A percentile compares a stretch with the other conserved stretches of the same genome.
Evolutionary conservation across 1,140 invertebrate species (phyloP).

Genomic region (Liolophura sinensis): DNA sequence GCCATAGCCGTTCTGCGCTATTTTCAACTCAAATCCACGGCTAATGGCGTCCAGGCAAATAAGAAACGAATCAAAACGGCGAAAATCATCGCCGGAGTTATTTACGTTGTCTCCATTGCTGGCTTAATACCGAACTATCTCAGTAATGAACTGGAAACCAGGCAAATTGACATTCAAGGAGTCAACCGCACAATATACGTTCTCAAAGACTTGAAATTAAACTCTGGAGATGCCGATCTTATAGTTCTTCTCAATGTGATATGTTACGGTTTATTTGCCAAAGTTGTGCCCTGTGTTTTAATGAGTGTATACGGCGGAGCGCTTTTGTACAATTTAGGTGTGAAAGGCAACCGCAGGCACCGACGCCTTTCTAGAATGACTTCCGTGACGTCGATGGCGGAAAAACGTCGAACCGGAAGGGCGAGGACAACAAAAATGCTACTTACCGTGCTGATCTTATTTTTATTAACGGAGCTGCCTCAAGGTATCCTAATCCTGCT

Average conservation of each 20-base stretch:
- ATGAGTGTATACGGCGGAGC: constrained; percentile 58
- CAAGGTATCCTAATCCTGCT: constrained; percentile 61
- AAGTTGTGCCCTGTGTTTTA: constrained; percentile 59
- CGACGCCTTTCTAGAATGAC: constrained; percentile 34
- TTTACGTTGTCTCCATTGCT: constrained; percentile 73
- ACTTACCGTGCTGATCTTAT: constrained; percentile 81
- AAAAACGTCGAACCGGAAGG: constrained; percentile 63
- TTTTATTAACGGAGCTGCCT: constrained; percentile 85
- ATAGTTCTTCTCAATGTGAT: constrained; percentile 43
- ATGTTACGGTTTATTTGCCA: constrained; percentile 43
- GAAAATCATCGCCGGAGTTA: constrained; percentile 71
- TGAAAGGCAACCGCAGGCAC: constrained; percentile 32
- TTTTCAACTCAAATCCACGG: constrained; percentile 75
- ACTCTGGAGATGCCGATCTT: constrained; percentile 19
- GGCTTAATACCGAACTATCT: constrained; percentile 76
- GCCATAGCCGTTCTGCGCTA: constrained; percentile 90
- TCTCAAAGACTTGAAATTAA: constrained; percentile 28
- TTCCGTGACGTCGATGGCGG: constrained; percentile 35
- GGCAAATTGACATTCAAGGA: constrained; percentile 1
- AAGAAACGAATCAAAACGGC: constrained; percentile 64
- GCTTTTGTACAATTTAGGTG: constrained; percentile 49
- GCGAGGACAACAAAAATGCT: constrained; percentile 90
- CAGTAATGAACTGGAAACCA: constrained; percentile 25
- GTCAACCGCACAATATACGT: constrained; percentile 20
- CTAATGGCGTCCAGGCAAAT: constrained; percentile 68